Conservation (phyloP, 2,113 vertebrate genomes). For the Arvicanthis niloticus region DNA sequence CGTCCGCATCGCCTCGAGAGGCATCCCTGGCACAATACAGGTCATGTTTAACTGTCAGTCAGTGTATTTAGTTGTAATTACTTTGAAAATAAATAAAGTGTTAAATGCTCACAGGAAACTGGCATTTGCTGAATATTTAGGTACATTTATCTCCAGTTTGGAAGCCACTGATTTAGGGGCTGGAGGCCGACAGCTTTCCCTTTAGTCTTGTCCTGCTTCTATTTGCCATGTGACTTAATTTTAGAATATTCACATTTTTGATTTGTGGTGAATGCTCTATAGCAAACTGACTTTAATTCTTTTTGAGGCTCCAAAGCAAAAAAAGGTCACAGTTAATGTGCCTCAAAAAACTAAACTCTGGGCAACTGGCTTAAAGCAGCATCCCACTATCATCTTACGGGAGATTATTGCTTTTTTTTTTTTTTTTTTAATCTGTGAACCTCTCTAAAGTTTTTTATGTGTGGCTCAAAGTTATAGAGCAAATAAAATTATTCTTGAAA, state of each 20-base stretch:
- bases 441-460: neutral
- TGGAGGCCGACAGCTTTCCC: neutral
- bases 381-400: neutral
- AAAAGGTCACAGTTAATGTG: neutral
- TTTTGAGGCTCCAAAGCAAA: neutral
- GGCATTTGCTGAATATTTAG: neutral
- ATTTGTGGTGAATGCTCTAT: neutral
- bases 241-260: neutral
- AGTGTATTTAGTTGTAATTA: neutral
- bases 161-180: neutral
- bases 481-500: neutral
- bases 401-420: neutral
- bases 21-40: neutral
- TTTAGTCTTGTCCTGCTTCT: neutral
- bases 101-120: neutral
- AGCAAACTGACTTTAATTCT: neutral
- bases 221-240: constrained; percentile 47
- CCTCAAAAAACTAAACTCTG: neutral
- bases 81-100: neutral
- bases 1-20: neutral
- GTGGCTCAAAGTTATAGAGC: constrained; percentile 9
- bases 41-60: neutral
- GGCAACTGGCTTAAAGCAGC: neutral
- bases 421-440: neutral
- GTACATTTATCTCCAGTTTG: neutral